These are phyloP conservation scores for Leptopilina syphax DNA, from an alignment of 2,888 invertebrate species.

Conservation along the genomic window DNA sequence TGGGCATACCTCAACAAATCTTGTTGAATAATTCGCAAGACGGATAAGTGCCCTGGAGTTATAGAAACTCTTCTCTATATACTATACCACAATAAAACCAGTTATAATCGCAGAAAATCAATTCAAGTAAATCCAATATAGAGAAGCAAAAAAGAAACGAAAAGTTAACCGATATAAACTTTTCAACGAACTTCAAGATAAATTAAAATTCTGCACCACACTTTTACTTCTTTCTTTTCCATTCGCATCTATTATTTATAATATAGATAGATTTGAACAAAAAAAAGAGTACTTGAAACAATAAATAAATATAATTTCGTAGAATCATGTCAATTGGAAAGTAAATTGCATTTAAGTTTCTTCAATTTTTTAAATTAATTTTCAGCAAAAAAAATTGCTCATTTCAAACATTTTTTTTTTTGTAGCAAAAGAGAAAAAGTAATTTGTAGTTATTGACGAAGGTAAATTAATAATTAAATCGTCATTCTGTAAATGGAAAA, in stretches of 20 bases:
- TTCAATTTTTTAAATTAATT: too few relatives aligned
- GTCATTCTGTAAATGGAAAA: too few relatives aligned
- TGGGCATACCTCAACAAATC: slow-evolving; percentile 7
- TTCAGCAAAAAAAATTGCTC: too few relatives aligned
- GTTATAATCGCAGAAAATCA: slow-evolving; percentile 7
- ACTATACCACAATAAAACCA: background rate
- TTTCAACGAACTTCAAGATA: background rate
- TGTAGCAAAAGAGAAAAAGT: background rate
- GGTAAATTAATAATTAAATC: too few relatives aligned
- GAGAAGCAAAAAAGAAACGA: too few relatives aligned
- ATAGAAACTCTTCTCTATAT: background rate
- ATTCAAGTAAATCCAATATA: background rate
- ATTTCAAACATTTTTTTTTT: too few relatives aligned
- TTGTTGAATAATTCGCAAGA: slow-evolving; percentile 5
- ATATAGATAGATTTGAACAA: too few relatives aligned
- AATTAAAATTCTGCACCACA: background rate
- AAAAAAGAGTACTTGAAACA: too few relatives aligned
- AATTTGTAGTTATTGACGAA: background rate
- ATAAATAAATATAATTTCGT: too few relatives aligned
- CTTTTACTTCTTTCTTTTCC: background rate
- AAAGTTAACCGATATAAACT: background rate
- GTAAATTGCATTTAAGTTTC: too few relatives aligned
- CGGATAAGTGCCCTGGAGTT: slow-evolving; percentile 7
- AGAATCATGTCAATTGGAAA: too few relatives aligned
- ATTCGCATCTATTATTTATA: too few relatives aligned